A percentile compares a stretch with the other conserved stretches of the same genome.
phyloP scores from a whole-genome alignment of 2,888 invertebrate genomes.

The Boloria euphrosyne region DNA sequence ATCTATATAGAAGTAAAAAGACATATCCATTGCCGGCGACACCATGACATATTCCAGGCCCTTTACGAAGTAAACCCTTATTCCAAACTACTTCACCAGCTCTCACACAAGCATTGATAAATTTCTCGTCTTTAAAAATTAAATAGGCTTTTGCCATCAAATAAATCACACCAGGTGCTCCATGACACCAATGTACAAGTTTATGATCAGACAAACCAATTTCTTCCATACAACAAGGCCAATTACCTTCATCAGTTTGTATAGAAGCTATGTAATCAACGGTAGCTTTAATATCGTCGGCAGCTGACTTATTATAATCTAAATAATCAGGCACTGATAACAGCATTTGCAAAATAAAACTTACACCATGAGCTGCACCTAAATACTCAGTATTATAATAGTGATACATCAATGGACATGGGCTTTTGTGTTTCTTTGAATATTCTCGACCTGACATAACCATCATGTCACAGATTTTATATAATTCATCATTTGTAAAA shows the following conservation, averaged over 20 bases:
- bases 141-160: conserved; percentile 91
- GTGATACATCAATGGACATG: conserved; percentile 89
- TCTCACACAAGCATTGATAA: conserved; percentile 84
- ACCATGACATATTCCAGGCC: conserved; percentile 95
- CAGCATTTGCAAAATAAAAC: conserved; percentile 82
- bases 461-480: conserved; percentile 86
- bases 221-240: conserved; percentile 89
- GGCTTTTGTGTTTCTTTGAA: conserved; percentile 80
- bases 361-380: conserved; percentile 84
- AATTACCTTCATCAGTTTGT: conserved; percentile 88
- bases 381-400: conserved; percentile 89
- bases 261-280: conserved; percentile 86
- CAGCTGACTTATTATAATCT: conserved; percentile 75
- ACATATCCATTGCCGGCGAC: conserved; percentile 92
- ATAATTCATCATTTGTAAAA: conserved; percentile 73
- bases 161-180: conserved; percentile 91
- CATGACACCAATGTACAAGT: conserved; percentile 95
- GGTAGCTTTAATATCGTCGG: conserved; percentile 83
- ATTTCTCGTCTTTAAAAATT: conserved; percentile 87
- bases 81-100: conserved; percentile 91
- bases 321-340: conserved; percentile 79
- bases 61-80: conserved; percentile 91
- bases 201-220: conserved; percentile 83
- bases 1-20: conserved; percentile 88
- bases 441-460: conserved; percentile 88